Conservation (phyloP, 2,113 vertebrate genomes). For the Corapipo altera region DNA sequence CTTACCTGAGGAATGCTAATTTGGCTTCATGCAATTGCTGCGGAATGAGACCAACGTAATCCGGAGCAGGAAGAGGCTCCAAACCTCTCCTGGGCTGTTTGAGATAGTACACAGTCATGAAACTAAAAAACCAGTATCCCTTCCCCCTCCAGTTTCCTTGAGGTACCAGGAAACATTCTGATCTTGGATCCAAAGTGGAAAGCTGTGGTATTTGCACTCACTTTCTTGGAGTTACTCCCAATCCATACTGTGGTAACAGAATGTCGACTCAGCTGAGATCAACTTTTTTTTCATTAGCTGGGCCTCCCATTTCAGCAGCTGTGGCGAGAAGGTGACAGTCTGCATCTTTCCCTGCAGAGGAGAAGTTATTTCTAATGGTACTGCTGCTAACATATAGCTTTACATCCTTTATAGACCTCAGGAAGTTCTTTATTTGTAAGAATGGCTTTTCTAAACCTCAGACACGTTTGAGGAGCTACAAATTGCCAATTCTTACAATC, state of each 20-base stretch:
- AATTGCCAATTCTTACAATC: neutral
- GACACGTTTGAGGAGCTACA: neutral
- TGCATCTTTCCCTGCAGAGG: neutral
- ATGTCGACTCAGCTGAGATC: neutral
- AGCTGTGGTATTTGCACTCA: neutral
- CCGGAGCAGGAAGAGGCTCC: neutral
- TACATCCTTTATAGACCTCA: neutral
- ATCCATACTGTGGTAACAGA: neutral
- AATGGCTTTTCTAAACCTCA: neutral
- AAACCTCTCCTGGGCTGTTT: neutral
- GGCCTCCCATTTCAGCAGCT: neutral
- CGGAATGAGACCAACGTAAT: neutral
- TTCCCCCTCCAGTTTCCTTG: neutral
- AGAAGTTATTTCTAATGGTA: neutral
- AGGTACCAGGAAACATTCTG: neutral
- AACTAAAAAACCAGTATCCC: neutral
- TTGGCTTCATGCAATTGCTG: neutral
- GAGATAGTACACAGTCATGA: neutral
- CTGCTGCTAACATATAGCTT: neutral
- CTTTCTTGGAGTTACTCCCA: slow-evolving; percentile 10
- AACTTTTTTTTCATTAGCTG: neutral
- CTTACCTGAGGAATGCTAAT: neutral
- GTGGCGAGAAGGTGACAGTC: neutral
- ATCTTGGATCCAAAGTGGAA: neutral
- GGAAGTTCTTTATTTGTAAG: neutral